A percentile compares a stretch with the other conserved stretches of the same genome.
Conservation (phyloP, 2,113 vertebrate genomes). For the Vanacampus margaritifer region DNA sequence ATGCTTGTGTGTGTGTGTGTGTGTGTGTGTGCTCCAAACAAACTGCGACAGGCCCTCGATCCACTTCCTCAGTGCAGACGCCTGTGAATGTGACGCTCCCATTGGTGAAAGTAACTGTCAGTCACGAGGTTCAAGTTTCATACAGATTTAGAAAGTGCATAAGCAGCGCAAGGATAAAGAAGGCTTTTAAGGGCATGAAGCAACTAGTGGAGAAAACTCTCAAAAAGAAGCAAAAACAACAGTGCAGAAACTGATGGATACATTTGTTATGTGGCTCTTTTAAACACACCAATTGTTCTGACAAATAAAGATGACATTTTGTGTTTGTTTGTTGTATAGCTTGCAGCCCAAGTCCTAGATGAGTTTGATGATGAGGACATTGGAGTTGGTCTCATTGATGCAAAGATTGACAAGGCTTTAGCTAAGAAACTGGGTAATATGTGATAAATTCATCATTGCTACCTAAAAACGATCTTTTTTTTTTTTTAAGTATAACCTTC, state of each 20-base stretch:
- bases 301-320: not conserved
- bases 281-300: not conserved
- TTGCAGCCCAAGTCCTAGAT: slow-evolving; percentile 87
- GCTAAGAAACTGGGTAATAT: slow-evolving; percentile 84
- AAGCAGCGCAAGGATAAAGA: slow-evolving; percentile 56
- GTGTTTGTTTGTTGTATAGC: slow-evolving; percentile 65
- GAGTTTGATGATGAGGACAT: slow-evolving; percentile 85
- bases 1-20: too few species aligned
- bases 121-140: slow-evolving; percentile 70
- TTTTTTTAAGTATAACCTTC: not conserved
- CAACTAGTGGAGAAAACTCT: slow-evolving; percentile 16
- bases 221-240: not conserved
- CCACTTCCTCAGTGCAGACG: slow-evolving; percentile 36
- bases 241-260: not conserved
- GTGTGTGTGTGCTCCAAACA: slow-evolving; percentile 26
- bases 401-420: slow-evolving; percentile 79
- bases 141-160: slow-evolving; percentile 75
- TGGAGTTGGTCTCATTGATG: slow-evolving; percentile 84
- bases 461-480: not conserved
- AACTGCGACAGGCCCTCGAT: slow-evolving; percentile 31
- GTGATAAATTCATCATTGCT: not conserved
- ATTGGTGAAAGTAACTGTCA: slow-evolving; percentile 64
- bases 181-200: slow-evolving; percentile 72
- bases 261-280: not conserved
- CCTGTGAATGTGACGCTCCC: slow-evolving; percentile 12